phyloP scores from a whole-genome alignment of 2,888 invertebrate genomes.

The Cephus runcator region DNA sequence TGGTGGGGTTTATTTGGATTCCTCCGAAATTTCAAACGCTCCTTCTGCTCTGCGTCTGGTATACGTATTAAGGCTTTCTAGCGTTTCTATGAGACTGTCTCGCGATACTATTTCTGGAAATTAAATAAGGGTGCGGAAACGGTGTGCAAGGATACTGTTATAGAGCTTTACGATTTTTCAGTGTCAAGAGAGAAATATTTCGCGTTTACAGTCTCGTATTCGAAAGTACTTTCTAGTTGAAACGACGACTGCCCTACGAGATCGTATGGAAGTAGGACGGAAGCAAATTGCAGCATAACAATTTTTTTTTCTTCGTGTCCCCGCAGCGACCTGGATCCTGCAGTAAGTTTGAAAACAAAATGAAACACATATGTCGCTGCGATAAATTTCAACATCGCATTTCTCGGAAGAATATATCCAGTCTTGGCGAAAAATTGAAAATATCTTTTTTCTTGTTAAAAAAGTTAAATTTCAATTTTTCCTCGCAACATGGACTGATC shows the following conservation, averaged over 20 bases:
- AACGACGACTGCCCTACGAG: neutral
- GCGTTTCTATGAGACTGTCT: no score
- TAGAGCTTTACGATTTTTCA: neutral
- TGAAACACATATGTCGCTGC: neutral
- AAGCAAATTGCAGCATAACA: neutral
- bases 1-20: neutral
- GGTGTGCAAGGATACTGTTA: neutral
- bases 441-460: neutral
- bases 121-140: neutral
- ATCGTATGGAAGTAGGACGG: neutral
- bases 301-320: neutral
- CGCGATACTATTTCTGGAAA: neutral
- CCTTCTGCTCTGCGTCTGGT: neutral
- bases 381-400: neutral
- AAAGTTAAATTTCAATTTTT: no score
- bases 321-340: neutral
- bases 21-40: neutral
- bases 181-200: neutral
- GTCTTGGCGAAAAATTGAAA: neutral
- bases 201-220: neutral
- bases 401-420: neutral
- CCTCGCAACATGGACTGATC: no score
- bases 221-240: neutral
- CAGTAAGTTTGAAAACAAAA: neutral
- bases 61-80: no score